Conservation (phyloP, 2,113 vertebrate genomes). For the Petroica traversi region DNA sequence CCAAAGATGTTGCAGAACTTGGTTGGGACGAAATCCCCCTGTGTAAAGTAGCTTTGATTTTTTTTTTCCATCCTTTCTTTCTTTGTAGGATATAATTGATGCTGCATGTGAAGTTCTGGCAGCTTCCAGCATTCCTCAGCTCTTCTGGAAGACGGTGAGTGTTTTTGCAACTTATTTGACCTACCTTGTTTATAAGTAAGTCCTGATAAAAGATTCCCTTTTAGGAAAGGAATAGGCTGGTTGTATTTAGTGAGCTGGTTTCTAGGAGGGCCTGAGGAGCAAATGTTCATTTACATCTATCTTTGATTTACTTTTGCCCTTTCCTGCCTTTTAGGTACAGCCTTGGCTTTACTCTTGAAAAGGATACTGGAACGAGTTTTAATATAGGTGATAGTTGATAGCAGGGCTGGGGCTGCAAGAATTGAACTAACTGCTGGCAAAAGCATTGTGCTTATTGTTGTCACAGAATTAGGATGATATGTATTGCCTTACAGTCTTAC, state of each 20-base stretch:
- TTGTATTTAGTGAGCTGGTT: not conserved
- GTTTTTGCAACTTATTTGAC: not conserved
- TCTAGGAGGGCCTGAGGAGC: not conserved
- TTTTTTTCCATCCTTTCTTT: not conserved
- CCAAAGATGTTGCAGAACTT: not conserved
- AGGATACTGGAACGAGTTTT: slow-evolving; percentile 56
- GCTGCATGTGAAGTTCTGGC: slow-evolving; percentile 92
- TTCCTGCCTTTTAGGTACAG: slow-evolving; percentile 55
- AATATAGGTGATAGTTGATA: slow-evolving; percentile 59
- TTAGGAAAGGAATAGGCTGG: not conserved
- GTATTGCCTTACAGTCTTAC: slow-evolving; percentile 2
- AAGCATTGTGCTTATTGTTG: slow-evolving; percentile 34
- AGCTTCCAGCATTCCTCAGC: slow-evolving; percentile 89
- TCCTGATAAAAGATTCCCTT: not conserved
- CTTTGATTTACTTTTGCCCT: slow-evolving; percentile 55
- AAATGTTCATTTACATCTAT: not conserved
- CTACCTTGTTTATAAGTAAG: not conserved
- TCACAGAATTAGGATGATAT: slow-evolving; percentile 22
- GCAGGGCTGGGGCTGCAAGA: slow-evolving; percentile 32
- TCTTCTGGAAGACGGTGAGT: slow-evolving; percentile 97
- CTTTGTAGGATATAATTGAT: slow-evolving; percentile 85
- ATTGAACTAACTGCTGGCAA: slow-evolving; percentile 56
- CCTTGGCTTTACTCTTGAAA: slow-evolving; percentile 52
- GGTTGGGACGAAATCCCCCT: not conserved
- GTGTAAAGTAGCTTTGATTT: not conserved